Percentiles rank a stretch among this genome's conserved stretches.
These are phyloP conservation scores for Melanargia galathea DNA, from an alignment of 2,888 invertebrate species.

Conservation along the genomic window DNA sequence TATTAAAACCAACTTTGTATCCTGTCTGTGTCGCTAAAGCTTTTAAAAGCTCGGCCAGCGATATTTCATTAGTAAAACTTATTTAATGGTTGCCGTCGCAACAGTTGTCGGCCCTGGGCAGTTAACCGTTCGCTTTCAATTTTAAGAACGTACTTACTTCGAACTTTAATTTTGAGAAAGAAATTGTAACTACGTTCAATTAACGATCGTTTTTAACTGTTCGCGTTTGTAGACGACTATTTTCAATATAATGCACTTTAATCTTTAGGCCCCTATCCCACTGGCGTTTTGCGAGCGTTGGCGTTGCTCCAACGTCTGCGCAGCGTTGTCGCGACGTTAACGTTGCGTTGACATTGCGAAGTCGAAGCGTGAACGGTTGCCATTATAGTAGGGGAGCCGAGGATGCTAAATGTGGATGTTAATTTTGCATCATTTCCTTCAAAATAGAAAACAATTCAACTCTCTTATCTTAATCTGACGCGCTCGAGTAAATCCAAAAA, in stretches of 20 bases:
- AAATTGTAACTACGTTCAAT: constrained; percentile 17
- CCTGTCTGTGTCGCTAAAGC: constrained; percentile 28
- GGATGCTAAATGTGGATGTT: too few relatives aligned
- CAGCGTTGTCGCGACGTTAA: too few relatives aligned
- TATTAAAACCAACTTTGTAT: constrained; percentile 18
- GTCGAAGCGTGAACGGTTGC: too few relatives aligned
- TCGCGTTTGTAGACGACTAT: neutral
- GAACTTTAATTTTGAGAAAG: constrained; percentile 24
- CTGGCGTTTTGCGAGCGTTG: too few relatives aligned
- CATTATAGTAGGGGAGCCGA: too few relatives aligned
- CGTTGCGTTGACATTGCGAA: too few relatives aligned
- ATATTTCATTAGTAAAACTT: constrained; percentile 39
- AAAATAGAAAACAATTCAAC: too few relatives aligned
- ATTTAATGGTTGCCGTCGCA: constrained; percentile 36
- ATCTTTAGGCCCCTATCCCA: too few relatives aligned
- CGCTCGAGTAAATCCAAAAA: too few relatives aligned
- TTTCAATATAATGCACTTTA: neutral
- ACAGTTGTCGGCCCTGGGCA: constrained; percentile 34
- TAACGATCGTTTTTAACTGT: constrained; percentile 14
- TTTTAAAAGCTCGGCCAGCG: constrained; percentile 36
- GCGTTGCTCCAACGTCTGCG: too few relatives aligned
- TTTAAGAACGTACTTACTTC: constrained; percentile 33
- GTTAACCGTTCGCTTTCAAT: constrained; percentile 33
- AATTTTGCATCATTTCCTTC: too few relatives aligned
- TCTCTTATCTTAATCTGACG: too few relatives aligned